These are phyloP conservation scores for Neosilurus hyrtlii DNA, from an alignment of 2,797 vertebrate species.

Conservation along the genomic window DNA sequence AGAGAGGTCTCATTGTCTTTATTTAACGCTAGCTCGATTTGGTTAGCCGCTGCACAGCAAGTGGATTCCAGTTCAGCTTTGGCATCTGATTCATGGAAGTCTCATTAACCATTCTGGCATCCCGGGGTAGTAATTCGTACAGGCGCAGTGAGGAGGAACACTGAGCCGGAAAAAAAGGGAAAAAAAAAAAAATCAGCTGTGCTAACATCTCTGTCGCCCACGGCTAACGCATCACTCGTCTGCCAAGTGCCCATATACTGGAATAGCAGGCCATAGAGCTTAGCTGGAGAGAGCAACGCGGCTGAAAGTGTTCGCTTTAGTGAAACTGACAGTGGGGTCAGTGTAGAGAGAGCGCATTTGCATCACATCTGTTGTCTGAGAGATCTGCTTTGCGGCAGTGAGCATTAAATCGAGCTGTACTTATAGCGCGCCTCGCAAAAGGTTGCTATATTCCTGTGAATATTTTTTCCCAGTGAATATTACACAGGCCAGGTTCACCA, in stretches of 20 bases:
- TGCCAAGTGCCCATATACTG: slow-evolving; percentile 56
- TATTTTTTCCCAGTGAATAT: neutral
- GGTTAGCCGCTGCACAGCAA: slow-evolving; percentile 37
- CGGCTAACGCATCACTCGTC: slow-evolving; percentile 46
- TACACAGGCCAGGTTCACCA: slow-evolving; percentile 19
- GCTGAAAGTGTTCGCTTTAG: slow-evolving; percentile 51
- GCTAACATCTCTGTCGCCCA: slow-evolving; percentile 56
- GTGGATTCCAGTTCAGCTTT: slow-evolving; percentile 40
- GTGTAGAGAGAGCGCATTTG: slow-evolving; percentile 52
- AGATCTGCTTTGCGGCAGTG: slow-evolving; percentile 33
- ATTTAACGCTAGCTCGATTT: slow-evolving; percentile 38
- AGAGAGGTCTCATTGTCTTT: slow-evolving; percentile 38
- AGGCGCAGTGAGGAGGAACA: slow-evolving; percentile 46
- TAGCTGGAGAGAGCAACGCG: slow-evolving; percentile 48
- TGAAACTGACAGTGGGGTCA: slow-evolving; percentile 55
- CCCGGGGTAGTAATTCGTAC: slow-evolving; percentile 50
- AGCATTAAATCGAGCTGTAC: slow-evolving; percentile 44
- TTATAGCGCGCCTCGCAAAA: slow-evolving; percentile 23
- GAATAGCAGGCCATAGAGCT: slow-evolving; percentile 50
- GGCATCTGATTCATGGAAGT: slow-evolving; percentile 53
- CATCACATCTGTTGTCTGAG: slow-evolving; percentile 53
- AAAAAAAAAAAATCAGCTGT: slow-evolving; percentile 53
- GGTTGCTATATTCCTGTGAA: slow-evolving; percentile 27
- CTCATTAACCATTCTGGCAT: slow-evolving; percentile 55
- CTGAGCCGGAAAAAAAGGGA: slow-evolving; percentile 13